Evolutionary conservation across 2,797 vertebrate genomes (phyloP).

Genomic region (Chelonia mydas): DNA sequence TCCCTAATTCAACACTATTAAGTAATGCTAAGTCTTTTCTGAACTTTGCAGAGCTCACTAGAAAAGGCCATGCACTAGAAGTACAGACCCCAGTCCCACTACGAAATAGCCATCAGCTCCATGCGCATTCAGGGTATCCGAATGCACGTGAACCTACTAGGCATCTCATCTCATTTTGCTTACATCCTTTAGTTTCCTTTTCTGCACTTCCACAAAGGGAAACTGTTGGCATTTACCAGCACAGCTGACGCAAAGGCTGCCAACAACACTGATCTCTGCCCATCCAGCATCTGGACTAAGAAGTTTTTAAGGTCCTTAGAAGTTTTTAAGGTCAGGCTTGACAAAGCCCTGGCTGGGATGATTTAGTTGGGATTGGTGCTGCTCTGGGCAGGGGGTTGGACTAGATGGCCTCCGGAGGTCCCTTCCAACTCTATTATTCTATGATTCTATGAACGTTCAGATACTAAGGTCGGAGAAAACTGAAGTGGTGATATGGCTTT

Average conservation of each 20-base stretch:
- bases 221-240: background rate
- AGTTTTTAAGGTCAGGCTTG: no score
- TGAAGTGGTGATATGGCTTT: no score
- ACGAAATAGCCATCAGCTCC: rapidly evolving
- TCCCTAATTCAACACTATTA: background rate
- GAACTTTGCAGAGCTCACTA: background rate
- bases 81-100: rapidly evolving
- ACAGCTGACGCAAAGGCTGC: background rate
- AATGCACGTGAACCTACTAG: no score
- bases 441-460: background rate
- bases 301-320: no score
- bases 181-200: background rate
- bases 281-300: no score
- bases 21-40: background rate
- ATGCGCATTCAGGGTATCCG: rapidly evolving
- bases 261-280: background rate
- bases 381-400: no score
- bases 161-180: rapidly evolving
- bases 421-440: no score
- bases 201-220: background rate
- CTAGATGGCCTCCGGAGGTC: no score
- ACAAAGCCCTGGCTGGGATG: no score
- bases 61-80: background rate
- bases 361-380: no score
- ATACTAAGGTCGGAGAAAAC: background rate